Conservation (phyloP, 2,113 vertebrate genomes). For the Rhynchopsitta pachyrhyncha region DNA sequence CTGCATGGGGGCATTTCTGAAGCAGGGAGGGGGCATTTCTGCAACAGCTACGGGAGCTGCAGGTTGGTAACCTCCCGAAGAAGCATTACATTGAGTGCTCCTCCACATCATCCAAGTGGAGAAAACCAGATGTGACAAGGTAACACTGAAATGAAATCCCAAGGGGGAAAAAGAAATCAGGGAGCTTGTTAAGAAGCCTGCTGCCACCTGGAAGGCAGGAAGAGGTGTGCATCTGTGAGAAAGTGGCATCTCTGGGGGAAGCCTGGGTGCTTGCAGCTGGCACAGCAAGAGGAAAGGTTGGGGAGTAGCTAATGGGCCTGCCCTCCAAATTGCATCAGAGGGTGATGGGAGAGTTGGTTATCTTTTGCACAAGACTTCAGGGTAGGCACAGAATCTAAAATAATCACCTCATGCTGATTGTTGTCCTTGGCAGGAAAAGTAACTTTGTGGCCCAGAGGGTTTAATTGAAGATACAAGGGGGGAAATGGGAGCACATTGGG, state of each 20-base stretch:
- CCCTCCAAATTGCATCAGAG: not conserved
- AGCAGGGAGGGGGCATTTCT: not conserved
- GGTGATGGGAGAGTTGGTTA: not conserved
- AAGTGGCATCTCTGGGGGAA: slow-evolving; percentile 23
- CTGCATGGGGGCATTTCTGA: not conserved
- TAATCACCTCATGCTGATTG: slow-evolving; percentile 10
- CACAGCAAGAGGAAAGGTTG: not conserved
- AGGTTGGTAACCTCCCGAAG: not conserved
- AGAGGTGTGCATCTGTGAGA: not conserved
- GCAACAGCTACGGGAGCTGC: not conserved
- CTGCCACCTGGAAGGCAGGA: slow-evolving; percentile 57
- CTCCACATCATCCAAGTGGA: not conserved
- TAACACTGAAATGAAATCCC: slow-evolving; percentile 24
- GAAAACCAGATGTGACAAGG: slow-evolving; percentile 46
- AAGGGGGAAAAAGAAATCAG: not conserved
- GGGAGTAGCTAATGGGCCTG: not conserved
- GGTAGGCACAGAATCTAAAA: slow-evolving; percentile 24
- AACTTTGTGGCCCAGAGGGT: slow-evolving; percentile 48
- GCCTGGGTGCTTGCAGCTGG: not conserved
- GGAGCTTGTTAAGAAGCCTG: slow-evolving; percentile 45
- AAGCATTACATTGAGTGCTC: not conserved
- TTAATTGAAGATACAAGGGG: slow-evolving; percentile 20
- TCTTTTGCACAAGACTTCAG: not conserved
- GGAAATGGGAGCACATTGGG: slow-evolving; percentile 22
- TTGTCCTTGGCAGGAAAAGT: slow-evolving; percentile 29